A percentile compares a stretch with the other conserved stretches of the same genome.
Conservation (phyloP, 2,113 vertebrate genomes). For the Trachemys scripta region DNA sequence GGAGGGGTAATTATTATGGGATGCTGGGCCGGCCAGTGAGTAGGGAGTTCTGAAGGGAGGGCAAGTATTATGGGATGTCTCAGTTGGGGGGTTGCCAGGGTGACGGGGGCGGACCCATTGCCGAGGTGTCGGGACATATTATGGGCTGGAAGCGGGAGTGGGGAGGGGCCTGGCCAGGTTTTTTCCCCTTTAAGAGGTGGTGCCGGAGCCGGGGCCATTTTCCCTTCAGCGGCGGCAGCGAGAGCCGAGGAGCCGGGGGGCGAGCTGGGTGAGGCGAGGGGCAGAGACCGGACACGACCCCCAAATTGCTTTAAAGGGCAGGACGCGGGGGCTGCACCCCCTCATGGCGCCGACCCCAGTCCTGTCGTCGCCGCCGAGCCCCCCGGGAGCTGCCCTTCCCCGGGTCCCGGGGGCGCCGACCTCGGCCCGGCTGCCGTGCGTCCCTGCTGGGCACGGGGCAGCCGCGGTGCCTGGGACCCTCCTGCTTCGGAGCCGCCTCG, state of each 20-base stretch:
- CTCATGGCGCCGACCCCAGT: not conserved
- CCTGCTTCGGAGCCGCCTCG: not conserved
- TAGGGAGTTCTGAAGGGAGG: conserved; percentile 66
- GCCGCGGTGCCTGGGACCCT: not conserved
- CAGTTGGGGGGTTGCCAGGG: conserved; percentile 68
- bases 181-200: conserved; percentile 82
- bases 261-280: conserved; percentile 22
- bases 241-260: conserved; percentile 58
- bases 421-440: not conserved
- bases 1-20: conserved; percentile 79
- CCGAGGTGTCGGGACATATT: conserved; percentile 66
- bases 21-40: conserved; percentile 65
- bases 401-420: not conserved
- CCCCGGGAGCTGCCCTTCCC: conserved; percentile 48
- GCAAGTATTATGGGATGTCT: conserved; percentile 81
- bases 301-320: not conserved
- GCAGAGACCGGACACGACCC: not conserved
- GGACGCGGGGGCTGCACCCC: not conserved
- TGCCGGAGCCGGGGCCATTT: conserved; percentile 81
- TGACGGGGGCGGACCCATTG: conserved; percentile 54
- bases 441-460: not conserved
- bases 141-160: conserved; percentile 79
- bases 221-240: conserved; percentile 80
- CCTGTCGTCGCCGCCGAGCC: too few relatives aligned
- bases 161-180: conserved; percentile 76